Conservation (phyloP, 2,888 invertebrate genomes). For the Cephus rjabovi region DNA sequence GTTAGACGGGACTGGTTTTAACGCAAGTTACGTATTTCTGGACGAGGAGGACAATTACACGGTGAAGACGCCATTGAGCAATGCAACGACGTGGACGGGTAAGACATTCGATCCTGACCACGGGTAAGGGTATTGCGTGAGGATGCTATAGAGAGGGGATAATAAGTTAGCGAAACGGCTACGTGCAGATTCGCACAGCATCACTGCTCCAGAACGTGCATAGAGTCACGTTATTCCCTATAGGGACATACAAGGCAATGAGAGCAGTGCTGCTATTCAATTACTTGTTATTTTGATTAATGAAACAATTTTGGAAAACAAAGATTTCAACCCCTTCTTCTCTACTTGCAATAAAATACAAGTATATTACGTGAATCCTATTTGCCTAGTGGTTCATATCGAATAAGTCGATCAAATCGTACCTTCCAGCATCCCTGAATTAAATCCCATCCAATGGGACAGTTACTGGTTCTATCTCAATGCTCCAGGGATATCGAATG, state of each 20-base stretch:
- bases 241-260: neutral
- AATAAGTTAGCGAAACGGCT: neutral
- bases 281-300: neutral
- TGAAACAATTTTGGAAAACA: neutral
- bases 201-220: neutral
- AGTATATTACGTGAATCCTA: neutral
- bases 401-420: neutral
- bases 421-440: neutral
- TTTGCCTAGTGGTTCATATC: neutral
- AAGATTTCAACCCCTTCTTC: neutral
- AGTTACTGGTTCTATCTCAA: neutral
- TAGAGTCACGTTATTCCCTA: neutral
- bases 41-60: conserved; percentile 75
- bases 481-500: neutral
- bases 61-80: conserved; percentile 62
- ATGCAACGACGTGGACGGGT: conserved; percentile 38
- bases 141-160: neutral
- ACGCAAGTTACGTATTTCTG: conserved; percentile 89
- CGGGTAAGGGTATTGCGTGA: neutral
- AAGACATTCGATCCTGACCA: conserved; percentile 13
- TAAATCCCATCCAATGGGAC: neutral
- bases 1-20: conserved; percentile 94
- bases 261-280: neutral
- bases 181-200: neutral
- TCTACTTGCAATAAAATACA: neutral